Evolutionary conservation across 2,797 vertebrate species (phyloP), one percentile per base, ranked within the genome.

Genomic region (Dendrocincla fuliginosa): DNA sequence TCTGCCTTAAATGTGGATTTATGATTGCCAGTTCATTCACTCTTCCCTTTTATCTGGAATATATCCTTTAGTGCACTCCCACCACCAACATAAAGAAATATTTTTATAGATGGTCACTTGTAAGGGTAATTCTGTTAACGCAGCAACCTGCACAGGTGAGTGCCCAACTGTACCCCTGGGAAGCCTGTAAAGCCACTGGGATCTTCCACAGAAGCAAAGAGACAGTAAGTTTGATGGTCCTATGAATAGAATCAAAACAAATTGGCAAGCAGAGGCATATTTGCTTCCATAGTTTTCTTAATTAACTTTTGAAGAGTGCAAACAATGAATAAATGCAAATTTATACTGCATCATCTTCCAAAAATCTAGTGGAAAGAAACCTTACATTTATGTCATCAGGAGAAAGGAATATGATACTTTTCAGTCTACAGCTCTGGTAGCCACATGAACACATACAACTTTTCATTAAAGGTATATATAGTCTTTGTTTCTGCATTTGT

Each of bases 261-360:
- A 77, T 1, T 70, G 63, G 19, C 49, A 37, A 71, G 52, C 42
- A 63, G 42, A 33, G 23, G 19, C 4, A 3, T 46, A 46, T 93
- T 91, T 94, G 47, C 77, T 74, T 68, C 49, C 33, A 4, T 7
- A 10, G 53, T 87, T 74, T 93, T 39, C 67, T 70, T 84, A 86
- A 95, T 94, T 96, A 90, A 79, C 46, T 87, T 83, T 30, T 35
- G 70, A 42, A 49, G 33, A 73, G 11, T 22, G 77, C 59, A 88
- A 95, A 92, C 52, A 90, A 14, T 47, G 67, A 84, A 57, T 20
- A 64, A 91, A 87, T 87, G 85, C 50, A 87, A 90, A 90, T 90
- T 79, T 74, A 14, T 67, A 4, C 49, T 9, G 3, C 2, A 0
- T 9, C 46, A 6, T 63, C 84, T 75, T 53, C 47, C 68, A 49